Conservation (phyloP, 2,113 vertebrate genomes). For the Aspidoscelis tigris region DNA sequence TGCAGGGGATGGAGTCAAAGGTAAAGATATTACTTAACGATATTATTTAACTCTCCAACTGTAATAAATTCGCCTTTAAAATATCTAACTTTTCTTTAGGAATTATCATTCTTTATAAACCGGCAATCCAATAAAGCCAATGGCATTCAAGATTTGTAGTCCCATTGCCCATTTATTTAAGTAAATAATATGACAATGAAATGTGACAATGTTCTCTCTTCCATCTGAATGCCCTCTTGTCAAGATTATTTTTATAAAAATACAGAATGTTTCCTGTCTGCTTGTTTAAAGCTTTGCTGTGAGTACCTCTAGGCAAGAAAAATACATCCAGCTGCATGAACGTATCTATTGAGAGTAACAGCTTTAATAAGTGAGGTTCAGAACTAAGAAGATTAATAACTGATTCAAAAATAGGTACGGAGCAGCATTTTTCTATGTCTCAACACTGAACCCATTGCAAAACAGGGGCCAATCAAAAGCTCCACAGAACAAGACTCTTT, state of each 20-base stretch:
- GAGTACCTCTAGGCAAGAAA: conserved; percentile 21
- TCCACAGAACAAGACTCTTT: background rate
- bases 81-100: background rate
- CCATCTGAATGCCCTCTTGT: background rate
- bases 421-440: background rate
- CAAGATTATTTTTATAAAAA: conserved; percentile 17
- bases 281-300: background rate
- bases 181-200: conserved; percentile 25
- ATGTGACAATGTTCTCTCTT: conserved; percentile 19
- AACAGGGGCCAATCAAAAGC: background rate
- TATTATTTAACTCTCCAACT: background rate
- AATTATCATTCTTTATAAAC: conserved; percentile 26
- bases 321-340: conserved; percentile 21
- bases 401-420: background rate
- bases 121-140: conserved; percentile 25
- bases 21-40: background rate
- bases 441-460: background rate
- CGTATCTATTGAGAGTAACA: conserved; percentile 1
- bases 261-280: conserved; percentile 45
- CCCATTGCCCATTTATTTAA: conserved; percentile 3
- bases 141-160: conserved; percentile 19
- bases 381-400: background rate
- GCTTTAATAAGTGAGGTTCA: background rate
- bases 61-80: background rate
- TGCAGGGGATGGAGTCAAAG: background rate